Evolutionary conservation across 2,113 vertebrate genomes (phyloP).

Genomic region (Sylvietta virens): DNA sequence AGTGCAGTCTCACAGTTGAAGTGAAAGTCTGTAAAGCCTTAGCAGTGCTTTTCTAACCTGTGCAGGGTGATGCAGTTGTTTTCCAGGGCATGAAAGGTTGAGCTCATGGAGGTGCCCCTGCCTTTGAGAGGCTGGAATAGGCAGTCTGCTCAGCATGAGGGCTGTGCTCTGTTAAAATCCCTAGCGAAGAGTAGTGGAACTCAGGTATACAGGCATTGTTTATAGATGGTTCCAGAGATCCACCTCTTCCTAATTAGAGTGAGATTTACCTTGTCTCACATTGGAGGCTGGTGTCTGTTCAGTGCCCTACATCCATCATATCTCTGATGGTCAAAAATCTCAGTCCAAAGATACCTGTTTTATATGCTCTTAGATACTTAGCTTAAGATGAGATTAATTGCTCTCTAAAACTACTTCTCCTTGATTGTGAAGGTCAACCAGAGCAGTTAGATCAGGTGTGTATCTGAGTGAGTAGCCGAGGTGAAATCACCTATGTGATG

Average conservation of each 20-base stretch:
- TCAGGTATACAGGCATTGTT: neutral
- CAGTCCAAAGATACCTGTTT: neutral
- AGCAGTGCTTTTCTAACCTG: neutral
- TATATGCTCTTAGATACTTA: neutral
- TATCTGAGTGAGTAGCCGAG: neutral
- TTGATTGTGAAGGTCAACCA: neutral
- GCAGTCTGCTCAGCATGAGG: neutral
- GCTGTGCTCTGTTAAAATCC: neutral
- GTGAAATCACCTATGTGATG: neutral
- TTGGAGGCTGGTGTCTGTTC: neutral
- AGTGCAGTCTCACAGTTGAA: neutral
- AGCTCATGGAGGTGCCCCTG: neutral
- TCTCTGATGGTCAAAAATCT: neutral
- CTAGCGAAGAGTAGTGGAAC: neutral
- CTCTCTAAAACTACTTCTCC: neutral
- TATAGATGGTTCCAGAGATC: neutral
- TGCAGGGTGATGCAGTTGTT: neutral
- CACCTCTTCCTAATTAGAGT: neutral
- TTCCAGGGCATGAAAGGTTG: neutral
- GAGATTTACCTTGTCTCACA: neutral
- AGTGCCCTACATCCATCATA: neutral
- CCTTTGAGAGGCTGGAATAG: neutral
- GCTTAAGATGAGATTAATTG: neutral
- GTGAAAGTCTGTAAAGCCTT: neutral
- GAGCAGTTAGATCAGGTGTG: neutral